Conservation (phyloP, 2,888 invertebrate genomes). For the Busseola fusca region DNA sequence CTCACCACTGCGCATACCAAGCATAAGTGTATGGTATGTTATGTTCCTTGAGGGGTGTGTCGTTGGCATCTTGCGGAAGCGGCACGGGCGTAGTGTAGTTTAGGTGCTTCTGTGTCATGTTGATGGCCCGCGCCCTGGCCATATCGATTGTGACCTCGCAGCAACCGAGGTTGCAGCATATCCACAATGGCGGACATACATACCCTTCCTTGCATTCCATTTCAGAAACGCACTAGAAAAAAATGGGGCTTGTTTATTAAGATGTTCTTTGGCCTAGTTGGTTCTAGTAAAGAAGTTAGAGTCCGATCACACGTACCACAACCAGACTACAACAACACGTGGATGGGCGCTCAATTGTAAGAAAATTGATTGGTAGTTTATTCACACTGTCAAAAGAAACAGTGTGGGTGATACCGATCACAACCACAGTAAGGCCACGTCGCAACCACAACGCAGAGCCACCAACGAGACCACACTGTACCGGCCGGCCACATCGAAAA, state of each 20-base stretch:
- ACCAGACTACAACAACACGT: not conserved
- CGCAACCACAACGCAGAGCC: not conserved
- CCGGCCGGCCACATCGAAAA: not conserved
- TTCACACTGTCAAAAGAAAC: not conserved
- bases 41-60: conserved; percentile 68
- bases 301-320: not conserved
- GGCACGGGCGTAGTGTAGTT: conserved; percentile 44
- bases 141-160: conserved; percentile 87
- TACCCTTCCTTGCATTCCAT: conserved; percentile 89
- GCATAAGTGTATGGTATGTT: conserved; percentile 65
- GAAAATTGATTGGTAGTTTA: not conserved
- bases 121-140: conserved; percentile 75
- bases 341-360: not conserved
- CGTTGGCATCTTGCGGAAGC: conserved; percentile 76
- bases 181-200: conserved; percentile 92
- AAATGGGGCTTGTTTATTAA: not conserved
- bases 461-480: not conserved
- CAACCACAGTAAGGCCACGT: no score
- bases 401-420: not conserved
- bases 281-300: not conserved
- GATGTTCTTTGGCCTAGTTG: not conserved
- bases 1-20: conserved; percentile 84
- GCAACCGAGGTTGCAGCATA: conserved; percentile 93
- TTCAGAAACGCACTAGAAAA: conserved; percentile 82
- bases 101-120: conserved; percentile 68